Percentiles rank a stretch among this genome's conserved stretches.
These are phyloP conservation scores for Sebastes trivittatus DNA, from an alignment of 2,797 vertebrate genomes.

Conservation along the genomic window DNA sequence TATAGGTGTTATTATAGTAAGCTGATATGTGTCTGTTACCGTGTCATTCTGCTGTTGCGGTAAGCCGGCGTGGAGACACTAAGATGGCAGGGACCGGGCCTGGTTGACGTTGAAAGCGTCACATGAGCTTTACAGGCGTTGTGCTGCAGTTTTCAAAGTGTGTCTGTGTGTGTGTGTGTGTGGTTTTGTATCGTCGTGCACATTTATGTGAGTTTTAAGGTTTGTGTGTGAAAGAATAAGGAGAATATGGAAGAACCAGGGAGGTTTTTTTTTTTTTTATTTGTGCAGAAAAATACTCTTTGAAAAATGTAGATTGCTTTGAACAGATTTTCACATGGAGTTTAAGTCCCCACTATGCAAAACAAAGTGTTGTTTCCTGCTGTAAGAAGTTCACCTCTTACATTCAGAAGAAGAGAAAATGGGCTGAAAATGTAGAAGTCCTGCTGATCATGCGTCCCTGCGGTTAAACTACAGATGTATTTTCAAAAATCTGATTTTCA, in stretches of 20 bases:
- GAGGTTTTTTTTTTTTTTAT: not conserved
- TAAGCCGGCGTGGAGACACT: conserved; percentile 70
- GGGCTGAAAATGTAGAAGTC: not conserved
- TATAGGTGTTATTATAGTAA: conserved; percentile 69
- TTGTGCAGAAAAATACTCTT: conserved; percentile 3
- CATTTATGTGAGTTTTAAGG: conserved; percentile 3
- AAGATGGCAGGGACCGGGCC: conserved; percentile 72
- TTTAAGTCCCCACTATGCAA: conserved; percentile 10
- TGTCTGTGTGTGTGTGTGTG: not conserved
- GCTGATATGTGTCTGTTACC: conserved; percentile 69
- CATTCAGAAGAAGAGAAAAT: not conserved
- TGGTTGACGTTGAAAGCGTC: conserved; percentile 47
- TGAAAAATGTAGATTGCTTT: conserved; percentile 20
- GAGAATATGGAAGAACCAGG: conserved; percentile 11
- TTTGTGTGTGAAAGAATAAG: conserved; percentile 13
- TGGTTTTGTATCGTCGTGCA: not conserved
- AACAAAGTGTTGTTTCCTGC: conserved; percentile 18
- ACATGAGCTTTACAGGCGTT: conserved; percentile 34
- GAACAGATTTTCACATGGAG: conserved; percentile 8
- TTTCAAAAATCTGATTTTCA: conserved; percentile 14
- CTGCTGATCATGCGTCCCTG: conserved; percentile 24
- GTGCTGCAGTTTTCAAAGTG: conserved; percentile 13
- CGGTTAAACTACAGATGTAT: not conserved
- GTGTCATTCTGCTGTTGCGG: conserved; percentile 52
- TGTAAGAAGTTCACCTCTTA: conserved; percentile 4